A percentile compares a stretch with the other conserved stretches of the same genome.
Evolutionary conservation across 2,888 invertebrate species (phyloP).

Genomic region (Caenorhabditis wallacei): DNA sequence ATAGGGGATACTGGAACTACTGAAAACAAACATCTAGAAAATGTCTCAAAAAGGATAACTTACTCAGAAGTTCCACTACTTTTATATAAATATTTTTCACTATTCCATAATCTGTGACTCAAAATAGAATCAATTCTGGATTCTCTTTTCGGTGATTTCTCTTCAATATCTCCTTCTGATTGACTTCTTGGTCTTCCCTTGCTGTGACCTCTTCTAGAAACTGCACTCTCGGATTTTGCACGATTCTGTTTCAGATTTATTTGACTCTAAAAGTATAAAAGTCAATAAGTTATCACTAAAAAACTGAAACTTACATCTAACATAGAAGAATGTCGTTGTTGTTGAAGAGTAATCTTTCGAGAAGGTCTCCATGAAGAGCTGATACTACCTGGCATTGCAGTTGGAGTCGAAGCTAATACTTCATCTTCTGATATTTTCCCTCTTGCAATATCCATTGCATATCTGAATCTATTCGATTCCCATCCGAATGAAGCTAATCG

Average conservation of each 20-base stretch:
- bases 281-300: neutral
- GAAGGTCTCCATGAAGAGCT: slow-evolving; percentile 35
- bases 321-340: slow-evolving; percentile 46
- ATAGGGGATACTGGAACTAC: slow-evolving; percentile 28
- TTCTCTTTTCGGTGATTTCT: slow-evolving; percentile 1
- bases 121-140: slow-evolving; percentile 12
- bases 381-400: slow-evolving; percentile 29
- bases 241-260: slow-evolving; percentile 40
- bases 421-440: slow-evolving; percentile 48
- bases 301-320: slow-evolving; percentile 32
- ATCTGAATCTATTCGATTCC: slow-evolving; percentile 76
- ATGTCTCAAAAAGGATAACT: slow-evolving; percentile 3
- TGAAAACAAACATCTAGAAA: slow-evolving; percentile 9
- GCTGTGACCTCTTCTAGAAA: slow-evolving; percentile 44
- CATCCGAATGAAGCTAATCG: slow-evolving; percentile 75
- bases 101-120: slow-evolving; percentile 49
- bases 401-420: slow-evolving; percentile 14
- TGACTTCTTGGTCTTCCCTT: slow-evolving; percentile 40
- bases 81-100: slow-evolving; percentile 54
- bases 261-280: slow-evolving; percentile 29
- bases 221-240: slow-evolving; percentile 55
- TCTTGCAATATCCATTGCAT: slow-evolving; percentile 55
- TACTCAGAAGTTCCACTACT: slow-evolving; percentile 49
- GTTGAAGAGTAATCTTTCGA: slow-evolving; percentile 44
- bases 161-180: slow-evolving; percentile 41